Evolutionary conservation across 2,113 vertebrate species (phyloP).

Genomic region (Sinocyclocheilus grahami): DNA sequence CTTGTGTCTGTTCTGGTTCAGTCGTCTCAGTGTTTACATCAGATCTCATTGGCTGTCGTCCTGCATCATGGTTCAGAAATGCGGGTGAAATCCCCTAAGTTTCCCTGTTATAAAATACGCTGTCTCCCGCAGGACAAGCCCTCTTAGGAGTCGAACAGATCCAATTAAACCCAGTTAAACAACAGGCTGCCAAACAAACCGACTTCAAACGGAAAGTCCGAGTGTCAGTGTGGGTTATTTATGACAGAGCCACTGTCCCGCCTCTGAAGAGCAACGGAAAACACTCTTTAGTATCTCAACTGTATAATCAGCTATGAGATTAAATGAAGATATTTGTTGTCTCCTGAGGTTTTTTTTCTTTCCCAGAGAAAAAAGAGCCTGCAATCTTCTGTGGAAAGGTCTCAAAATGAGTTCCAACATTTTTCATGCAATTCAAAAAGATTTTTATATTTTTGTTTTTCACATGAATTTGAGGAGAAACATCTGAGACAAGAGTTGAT

Average conservation of each 20-base stretch:
- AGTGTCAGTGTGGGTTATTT: not conserved
- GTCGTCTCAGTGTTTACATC: not conserved
- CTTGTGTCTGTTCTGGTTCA: not conserved
- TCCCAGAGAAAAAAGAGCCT: not conserved
- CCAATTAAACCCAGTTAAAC: constrained; percentile 19
- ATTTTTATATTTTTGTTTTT: too few relatives aligned
- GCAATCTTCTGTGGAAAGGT: too few relatives aligned
- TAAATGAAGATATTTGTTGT: not conserved
- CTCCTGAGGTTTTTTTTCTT: not conserved
- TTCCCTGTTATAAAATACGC: constrained; percentile 4
- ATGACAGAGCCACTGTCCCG: not conserved
- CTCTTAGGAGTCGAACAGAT: constrained; percentile 59
- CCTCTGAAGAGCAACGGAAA: not conserved
- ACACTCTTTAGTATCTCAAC: too few relatives aligned
- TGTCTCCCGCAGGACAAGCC: constrained; percentile 64
- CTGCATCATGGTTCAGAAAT: constrained; percentile 13
- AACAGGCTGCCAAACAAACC: not conserved
- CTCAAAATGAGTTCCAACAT: not conserved
- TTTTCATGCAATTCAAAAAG: not conserved
- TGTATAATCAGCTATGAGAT: not conserved
- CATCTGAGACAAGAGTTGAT: too few relatives aligned
- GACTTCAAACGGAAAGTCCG: not conserved
- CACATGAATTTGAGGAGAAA: too few relatives aligned
- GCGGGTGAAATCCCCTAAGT: constrained; percentile 40
- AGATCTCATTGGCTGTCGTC: constrained; percentile 2